Evolutionary conservation across 1,140 invertebrate species (phyloP), one percentile per base, ranked within the genome.

Genomic region (Macrobrachium nipponense): DNA sequence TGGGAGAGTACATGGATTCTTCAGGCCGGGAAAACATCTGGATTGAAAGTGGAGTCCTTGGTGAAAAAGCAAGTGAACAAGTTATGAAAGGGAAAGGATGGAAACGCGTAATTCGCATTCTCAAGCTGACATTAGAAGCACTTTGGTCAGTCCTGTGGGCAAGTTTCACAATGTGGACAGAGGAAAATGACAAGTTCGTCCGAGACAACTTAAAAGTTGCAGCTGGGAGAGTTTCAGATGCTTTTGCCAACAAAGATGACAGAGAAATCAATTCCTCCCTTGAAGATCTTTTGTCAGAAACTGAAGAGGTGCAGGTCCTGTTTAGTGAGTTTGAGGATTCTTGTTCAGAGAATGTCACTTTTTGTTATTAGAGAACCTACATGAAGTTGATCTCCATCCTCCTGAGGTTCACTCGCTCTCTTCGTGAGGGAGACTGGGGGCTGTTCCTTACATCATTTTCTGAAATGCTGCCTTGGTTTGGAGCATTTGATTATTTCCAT

Each of bases 141-240:
- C 44, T 76, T 76, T 76, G 73, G 73, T 76, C 73, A 76, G 73
- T 76, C 73, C 73, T 76, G 10, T 76, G 73, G 73, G 73, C 73
- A 76, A 27, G 73, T 43, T 76, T 76, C 73, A 76, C 73, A 76
- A 27, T 36, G 73, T 76, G 10, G 73, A 43, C 73, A 76, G 73
- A 76, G 73, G 73, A 76, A 18, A 76, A 76, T 76, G 73, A 76
- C 73, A 76, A 36, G 7, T 43, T 36, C 73, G 44, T 51, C 73
- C 73, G 44, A 76, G 73, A 76, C 6, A 43, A 76, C 23, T 76
- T 76, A 43, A 76, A 76, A 76, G 73, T 76, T 76, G 73, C 44
- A 76, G 10, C 23, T 76, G 73, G 27, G 44, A 76, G 73, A 27
- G 73, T 76, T 36, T 76, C 44, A 10, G 27, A 76, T 76, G 73